Evolutionary conservation across 1,140 invertebrate species (phyloP), one percentile per base, ranked within the genome.

Genomic region (Eciton burchellii): DNA sequence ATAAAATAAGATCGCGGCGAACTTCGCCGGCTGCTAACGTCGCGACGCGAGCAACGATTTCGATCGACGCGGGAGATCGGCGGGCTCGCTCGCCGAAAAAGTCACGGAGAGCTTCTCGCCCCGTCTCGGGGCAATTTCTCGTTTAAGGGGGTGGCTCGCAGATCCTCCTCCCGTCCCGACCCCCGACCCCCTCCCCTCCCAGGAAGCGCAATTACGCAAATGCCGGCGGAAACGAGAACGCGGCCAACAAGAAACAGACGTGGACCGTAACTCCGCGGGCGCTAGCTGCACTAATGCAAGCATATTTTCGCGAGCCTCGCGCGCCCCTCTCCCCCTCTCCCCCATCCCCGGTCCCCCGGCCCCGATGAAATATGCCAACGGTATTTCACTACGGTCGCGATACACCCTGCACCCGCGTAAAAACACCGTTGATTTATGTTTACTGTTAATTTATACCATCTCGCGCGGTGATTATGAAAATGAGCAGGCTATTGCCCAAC

Each of bases 381-480:
- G 47, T 71, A 85, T 82, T 76, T 71, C 60, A 52, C 49, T 8
- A 47, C 56, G 54, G 41, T 82, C 59, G 59, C 59, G 63, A 56
- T 57, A 72, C 77, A n/a, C 29, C 56, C 47, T 41, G 45, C 19
- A 54, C 47, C 12, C 62, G 21, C 87, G 74, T 85, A 66, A 83
- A 87, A 89, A 84, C 85, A 84, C 77, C 66, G 82, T 84, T 91
- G 89, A 91, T 91, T 90, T 89, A 91, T 87, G 87, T 89, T 91
- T 89, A 91, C 84, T 89, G 90, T 90, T 91, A 90, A 91, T 89
- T 91, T 91, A 91, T 89, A 90, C 89, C 87, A 91, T 91, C 90
- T 86, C 82, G 83, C 72, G 41, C 26, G 88, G 89, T 88, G 84
- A 89, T 91, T 91, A 91, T 91, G 89, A 90, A 89, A 90, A 89